Evolutionary conservation across 1,140 invertebrate species (phyloP), one percentile per base, ranked within the genome.

Genomic region (Dendrolimus kikuchii): DNA sequence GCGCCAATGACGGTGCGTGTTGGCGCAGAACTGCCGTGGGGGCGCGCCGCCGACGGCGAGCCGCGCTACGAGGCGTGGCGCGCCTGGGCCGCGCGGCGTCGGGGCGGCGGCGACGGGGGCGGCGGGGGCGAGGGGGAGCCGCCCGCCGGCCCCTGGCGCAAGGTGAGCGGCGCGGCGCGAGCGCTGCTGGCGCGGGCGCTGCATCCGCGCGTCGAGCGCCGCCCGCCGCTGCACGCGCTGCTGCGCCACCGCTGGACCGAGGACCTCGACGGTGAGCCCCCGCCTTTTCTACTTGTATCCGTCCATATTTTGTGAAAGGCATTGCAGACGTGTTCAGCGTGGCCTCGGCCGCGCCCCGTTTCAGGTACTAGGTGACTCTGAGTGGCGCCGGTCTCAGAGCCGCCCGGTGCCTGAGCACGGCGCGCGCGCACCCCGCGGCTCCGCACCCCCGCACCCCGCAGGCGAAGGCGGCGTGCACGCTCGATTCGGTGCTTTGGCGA

Each of bases 321-420:
- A n/a, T 10, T 23, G 46, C 36, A n/a, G 46, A 7, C 38, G 8
- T 38, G 53, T 38, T 37, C 45, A 38, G 48, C 10, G 46, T 23
- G 49, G 48, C 48, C 48, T 53, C 57, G 65, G 36, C 7, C 6
- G 36, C n/a, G 38, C 46, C 39, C 88, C 81, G 83, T 79, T 80
- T 90, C 92, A 93, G 92, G 92, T 93, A 93, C 92, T 93, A 90
- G 92, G 92, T 93, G 92, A 93, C 92, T 93, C 92, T 93, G 92
- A 93, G 92, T 88, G 77, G 68, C 56, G 51, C 48, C 59, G 69
- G 62, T 84, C 82, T 87, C 86, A 86, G 86, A 82, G 78, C 70
- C 74, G 76, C 80, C 79, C 75, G 63, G 77, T 81, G 65, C 70
- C 74, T 78, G 65, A 60, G 53, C 66, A 63, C 66, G 68, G 59